A percentile compares a stretch with the other conserved stretches of the same genome.
Evolutionary conservation across 2,113 vertebrate genomes (phyloP).

Genomic region (Archilochus colubris): DNA sequence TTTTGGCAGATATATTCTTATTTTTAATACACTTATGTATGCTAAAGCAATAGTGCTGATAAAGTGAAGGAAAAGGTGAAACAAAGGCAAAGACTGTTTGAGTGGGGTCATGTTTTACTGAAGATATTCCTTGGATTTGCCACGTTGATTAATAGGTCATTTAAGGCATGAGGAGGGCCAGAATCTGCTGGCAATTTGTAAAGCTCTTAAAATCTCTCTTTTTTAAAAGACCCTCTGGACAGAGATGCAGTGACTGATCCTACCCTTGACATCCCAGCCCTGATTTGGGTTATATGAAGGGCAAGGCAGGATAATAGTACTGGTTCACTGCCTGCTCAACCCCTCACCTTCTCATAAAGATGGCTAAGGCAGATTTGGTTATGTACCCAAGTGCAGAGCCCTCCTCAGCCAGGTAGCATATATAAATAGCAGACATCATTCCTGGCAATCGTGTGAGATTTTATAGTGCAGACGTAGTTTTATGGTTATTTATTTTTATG

Average conservation of each 20-base stretch:
- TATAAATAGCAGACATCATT: background rate
- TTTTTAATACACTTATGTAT: background rate
- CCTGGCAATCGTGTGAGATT: conserved; percentile 14
- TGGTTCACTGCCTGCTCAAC: background rate
- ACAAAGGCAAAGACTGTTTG: background rate
- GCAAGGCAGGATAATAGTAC: background rate
- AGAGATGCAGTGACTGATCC: background rate
- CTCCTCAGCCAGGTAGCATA: background rate
- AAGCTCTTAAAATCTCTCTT: background rate
- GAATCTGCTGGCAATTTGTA: background rate
- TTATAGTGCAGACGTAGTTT: background rate
- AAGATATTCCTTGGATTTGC: background rate
- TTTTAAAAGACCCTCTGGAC: background rate
- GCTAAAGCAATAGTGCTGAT: background rate
- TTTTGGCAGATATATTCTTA: background rate
- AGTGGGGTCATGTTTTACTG: background rate
- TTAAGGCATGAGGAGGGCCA: background rate
- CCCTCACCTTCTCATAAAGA: background rate
- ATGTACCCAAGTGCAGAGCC: background rate
- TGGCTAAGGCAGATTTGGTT: background rate
- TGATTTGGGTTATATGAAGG: background rate
- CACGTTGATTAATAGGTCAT: background rate
- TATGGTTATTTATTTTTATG: conserved; percentile 65
- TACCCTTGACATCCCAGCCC: background rate
- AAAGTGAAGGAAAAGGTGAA: background rate